phyloP scores from a whole-genome alignment of 2,888 invertebrate genomes.

The Hofmannophila pseudospretella region DNA sequence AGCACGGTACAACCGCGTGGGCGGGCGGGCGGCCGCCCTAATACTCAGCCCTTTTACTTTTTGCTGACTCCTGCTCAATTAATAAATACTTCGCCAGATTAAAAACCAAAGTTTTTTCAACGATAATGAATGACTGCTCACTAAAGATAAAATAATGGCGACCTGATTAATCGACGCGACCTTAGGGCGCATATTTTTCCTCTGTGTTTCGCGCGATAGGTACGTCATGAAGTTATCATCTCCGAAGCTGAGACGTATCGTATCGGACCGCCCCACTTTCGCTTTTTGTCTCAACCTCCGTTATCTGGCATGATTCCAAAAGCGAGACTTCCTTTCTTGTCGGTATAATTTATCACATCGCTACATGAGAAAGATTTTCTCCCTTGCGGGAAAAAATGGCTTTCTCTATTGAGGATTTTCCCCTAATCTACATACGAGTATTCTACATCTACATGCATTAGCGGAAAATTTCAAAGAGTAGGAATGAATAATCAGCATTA shows the following conservation, averaged over 20 bases:
- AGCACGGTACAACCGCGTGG: constrained; percentile 14
- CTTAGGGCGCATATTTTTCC: background rate
- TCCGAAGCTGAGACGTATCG: constrained; percentile 6
- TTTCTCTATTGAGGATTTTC: constrained; percentile 10
- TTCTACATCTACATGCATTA: no score
- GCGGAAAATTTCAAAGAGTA: constrained; percentile 11
- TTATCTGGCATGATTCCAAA: constrained; percentile 23
- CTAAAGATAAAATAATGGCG: background rate
- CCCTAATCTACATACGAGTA: constrained; percentile 10
- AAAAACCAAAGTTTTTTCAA: constrained; percentile 14
- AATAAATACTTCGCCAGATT: constrained; percentile 28
- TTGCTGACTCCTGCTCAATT: constrained; percentile 35
- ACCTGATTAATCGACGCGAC: background rate
- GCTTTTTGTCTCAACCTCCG: constrained; percentile 18
- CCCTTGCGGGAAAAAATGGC: constrained; percentile 11
- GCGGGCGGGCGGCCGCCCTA: constrained; percentile 12
- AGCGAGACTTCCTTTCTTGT: constrained; percentile 17
- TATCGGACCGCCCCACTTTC: constrained; percentile 17
- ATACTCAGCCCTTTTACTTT: constrained; percentile 26
- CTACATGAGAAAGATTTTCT: constrained; percentile 13
- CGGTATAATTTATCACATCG: constrained; percentile 18
- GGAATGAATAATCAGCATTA: constrained; percentile 19
- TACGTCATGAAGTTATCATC: constrained; percentile 10
- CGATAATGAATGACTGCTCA: constrained; percentile 8
- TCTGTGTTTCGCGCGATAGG: background rate